Evolutionary conservation across 2,888 invertebrate species (phyloP).

Genomic region (Hesperia comma): DNA sequence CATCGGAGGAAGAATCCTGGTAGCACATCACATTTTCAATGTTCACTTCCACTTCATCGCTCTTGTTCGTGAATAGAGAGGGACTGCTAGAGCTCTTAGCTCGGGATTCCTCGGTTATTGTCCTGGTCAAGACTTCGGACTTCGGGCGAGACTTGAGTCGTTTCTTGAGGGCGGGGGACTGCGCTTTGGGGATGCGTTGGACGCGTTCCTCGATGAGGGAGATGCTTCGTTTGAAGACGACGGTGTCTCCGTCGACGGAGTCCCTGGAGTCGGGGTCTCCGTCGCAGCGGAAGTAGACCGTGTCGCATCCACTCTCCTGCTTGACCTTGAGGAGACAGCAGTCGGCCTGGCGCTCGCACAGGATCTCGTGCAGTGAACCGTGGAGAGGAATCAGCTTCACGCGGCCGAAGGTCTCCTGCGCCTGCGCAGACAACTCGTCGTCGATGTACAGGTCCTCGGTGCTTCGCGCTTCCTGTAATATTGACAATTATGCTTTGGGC

Average conservation of each 20-base stretch:
- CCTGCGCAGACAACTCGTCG: conserved; percentile 78
- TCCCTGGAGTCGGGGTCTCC: conserved; percentile 69
- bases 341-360: conserved; percentile 73
- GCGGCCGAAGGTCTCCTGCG: conserved; percentile 75
- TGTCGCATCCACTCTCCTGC: conserved; percentile 76
- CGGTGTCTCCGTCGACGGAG: conserved; percentile 67
- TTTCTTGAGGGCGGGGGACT: conserved; percentile 55
- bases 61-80: conserved; percentile 53
- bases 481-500: too few relatives aligned
- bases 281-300: conserved; percentile 72
- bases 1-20: conserved; percentile 77
- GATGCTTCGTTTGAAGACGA: conserved; percentile 74
- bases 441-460: conserved; percentile 84
- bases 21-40: conserved; percentile 73
- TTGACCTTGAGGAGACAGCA: conserved; percentile 73
- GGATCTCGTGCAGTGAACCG: conserved; percentile 76
- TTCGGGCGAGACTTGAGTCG: conserved; percentile 47
- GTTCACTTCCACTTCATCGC: conserved; percentile 65
- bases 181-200: conserved; percentile 69
- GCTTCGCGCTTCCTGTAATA: conserved; percentile 76
- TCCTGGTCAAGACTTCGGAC: conserved; percentile 53
- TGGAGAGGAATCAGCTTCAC: conserved; percentile 74
- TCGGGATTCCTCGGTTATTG: conserved; percentile 56
- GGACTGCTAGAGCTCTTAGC: conserved; percentile 70
- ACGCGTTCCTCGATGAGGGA: conserved; percentile 73